phyloP scores from a whole-genome alignment of 2,797 vertebrate species.

The Chaenodraco wilsoni region DNA sequence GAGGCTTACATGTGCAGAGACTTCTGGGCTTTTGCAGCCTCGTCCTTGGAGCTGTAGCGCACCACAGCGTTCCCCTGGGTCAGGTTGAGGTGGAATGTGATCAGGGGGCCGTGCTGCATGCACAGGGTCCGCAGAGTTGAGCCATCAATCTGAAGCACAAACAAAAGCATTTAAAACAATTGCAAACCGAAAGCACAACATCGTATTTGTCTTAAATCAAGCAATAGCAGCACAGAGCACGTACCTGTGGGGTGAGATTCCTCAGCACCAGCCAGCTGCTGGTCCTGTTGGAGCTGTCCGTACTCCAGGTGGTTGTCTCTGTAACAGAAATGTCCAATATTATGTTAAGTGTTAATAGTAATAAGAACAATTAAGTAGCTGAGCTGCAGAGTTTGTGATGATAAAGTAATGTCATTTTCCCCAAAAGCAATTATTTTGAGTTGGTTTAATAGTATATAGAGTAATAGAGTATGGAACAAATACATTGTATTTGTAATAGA shows the following conservation, averaged over 20 bases:
- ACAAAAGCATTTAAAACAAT: not conserved
- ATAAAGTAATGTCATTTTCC: not conserved
- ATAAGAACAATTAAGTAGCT: not conserved
- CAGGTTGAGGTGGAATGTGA: slow-evolving; percentile 99
- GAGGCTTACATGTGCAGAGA: slow-evolving; percentile 95
- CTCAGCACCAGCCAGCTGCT: slow-evolving; percentile 98
- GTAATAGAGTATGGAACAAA: not conserved
- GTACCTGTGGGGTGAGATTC: slow-evolving; percentile 97
- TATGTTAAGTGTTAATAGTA: not conserved
- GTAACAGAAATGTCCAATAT: slow-evolving; percentile 29
- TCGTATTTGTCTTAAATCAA: not conserved
- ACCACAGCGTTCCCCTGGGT: slow-evolving; percentile 98
- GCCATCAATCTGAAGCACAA: slow-evolving; percentile 90
- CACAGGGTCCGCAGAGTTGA: slow-evolving; percentile 97
- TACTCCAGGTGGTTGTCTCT: slow-evolving; percentile 96
- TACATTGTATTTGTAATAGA: not conserved
- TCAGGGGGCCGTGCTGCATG: slow-evolving; percentile 96
- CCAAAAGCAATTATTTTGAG: no score
- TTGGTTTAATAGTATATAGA: no score
- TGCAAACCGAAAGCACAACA: not conserved
- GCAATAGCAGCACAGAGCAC: not conserved
- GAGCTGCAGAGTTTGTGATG: not conserved
- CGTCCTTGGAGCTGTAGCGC: slow-evolving; percentile 98
- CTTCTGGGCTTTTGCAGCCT: slow-evolving; percentile 98
- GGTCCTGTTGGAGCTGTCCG: slow-evolving; percentile 94